phyloP scores from a whole-genome alignment of 2,888 invertebrate species.

The Lycia hirtaria region DNA sequence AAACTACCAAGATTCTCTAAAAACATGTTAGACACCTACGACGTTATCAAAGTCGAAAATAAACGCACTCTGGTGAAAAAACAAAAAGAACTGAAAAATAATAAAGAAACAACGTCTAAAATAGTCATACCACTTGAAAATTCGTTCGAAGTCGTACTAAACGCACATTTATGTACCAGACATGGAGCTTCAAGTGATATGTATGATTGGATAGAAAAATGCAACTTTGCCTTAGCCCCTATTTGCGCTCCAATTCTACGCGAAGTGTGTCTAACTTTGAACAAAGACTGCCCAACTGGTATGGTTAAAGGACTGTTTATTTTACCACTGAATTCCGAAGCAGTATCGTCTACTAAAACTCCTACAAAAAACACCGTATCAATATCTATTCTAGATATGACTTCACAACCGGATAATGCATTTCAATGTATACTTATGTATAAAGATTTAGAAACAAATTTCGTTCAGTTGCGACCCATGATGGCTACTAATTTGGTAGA shows the following conservation, averaged over 20 bases:
- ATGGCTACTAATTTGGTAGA: not conserved
- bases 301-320: not conserved
- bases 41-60: not conserved
- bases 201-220: not conserved
- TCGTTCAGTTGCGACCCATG: conserved; percentile 14
- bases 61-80: not conserved
- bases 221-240: not conserved
- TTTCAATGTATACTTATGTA: not conserved
- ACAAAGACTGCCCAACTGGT: not conserved
- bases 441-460: conserved; percentile 4
- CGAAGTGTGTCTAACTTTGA: not conserved
- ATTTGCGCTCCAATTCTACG: not conserved
- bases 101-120: not conserved
- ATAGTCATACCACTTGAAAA: conserved; percentile 10
- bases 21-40: not conserved
- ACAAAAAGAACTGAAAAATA: not conserved
- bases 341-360: no score
- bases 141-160: conserved; percentile 3
- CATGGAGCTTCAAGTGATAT: not conserved
- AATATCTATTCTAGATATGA: conserved; percentile 12
- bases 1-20: not conserved
- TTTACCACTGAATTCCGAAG: not conserved
- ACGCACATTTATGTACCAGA: conserved; percentile 6
- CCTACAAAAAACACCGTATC: not conserved
- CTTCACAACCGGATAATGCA: not conserved